Conservation (phyloP, 2,888 invertebrate species). For the Chirona hameri region DNA sequence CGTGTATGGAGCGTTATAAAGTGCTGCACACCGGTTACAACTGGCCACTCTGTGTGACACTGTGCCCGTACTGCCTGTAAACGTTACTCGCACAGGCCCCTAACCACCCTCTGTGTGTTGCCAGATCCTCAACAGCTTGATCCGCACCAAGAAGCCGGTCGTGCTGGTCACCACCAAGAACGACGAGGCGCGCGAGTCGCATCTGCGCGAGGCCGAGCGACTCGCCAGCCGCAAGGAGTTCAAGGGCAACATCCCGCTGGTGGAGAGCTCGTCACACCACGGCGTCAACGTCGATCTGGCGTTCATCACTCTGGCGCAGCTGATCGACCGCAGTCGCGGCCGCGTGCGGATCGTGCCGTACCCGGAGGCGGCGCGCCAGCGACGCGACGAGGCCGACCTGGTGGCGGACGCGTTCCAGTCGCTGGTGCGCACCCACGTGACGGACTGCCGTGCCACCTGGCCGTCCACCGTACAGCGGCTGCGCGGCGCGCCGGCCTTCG, state of each 20-base stretch:
- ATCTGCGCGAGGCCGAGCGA: slow-evolving; percentile 82
- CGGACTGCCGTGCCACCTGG: slow-evolving; percentile 72
- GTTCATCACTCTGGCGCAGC: slow-evolving; percentile 82
- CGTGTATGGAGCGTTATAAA: too few species aligned
- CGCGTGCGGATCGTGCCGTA: slow-evolving; percentile 65
- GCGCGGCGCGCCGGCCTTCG: slow-evolving; percentile 81
- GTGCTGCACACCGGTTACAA: too few species aligned
- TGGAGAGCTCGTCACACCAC: slow-evolving; percentile 93
- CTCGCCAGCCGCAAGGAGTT: slow-evolving; percentile 79
- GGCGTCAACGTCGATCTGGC: slow-evolving; percentile 94
- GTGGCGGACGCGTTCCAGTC: slow-evolving; percentile 84
- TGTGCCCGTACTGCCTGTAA: too few species aligned
- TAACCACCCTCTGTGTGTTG: too few species aligned
- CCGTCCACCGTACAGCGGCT: slow-evolving; percentile 80
- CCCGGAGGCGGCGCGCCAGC: slow-evolving; percentile 76
- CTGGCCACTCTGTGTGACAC: too few species aligned
- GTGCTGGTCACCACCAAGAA: slow-evolving; percentile 93
- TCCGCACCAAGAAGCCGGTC: slow-evolving; percentile 69
- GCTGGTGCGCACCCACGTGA: slow-evolving; percentile 41
- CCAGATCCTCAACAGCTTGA: slow-evolving; percentile 47
- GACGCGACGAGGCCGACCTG: slow-evolving; percentile 82
- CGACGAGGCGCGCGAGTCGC: slow-evolving; percentile 84
- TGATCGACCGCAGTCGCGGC: slow-evolving; percentile 85
- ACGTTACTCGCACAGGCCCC: too few species aligned
- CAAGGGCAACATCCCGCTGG: slow-evolving; percentile 65